Evolutionary conservation across 2,888 invertebrate genomes (phyloP).

Genomic region (Meloe dianella): DNA sequence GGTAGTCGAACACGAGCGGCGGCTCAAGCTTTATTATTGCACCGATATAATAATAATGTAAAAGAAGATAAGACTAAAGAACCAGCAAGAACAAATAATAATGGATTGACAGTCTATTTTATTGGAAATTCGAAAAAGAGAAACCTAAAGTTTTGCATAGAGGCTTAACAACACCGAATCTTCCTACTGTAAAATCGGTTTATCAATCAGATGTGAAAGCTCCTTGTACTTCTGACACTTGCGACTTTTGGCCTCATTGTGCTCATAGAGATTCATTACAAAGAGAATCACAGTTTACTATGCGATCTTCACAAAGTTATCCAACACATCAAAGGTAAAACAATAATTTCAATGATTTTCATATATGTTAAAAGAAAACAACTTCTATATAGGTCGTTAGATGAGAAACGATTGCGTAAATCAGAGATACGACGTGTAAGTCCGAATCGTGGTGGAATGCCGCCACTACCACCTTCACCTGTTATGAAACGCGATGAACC

Average conservation of each 20-base stretch:
- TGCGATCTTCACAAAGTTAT: conserved; percentile 64
- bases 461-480: neutral
- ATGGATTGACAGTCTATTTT: conserved; percentile 54
- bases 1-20: conserved; percentile 63
- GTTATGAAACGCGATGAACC: conserved; percentile 8
- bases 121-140: conserved; percentile 54
- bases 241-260: conserved; percentile 70
- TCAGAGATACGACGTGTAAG: conserved; percentile 15
- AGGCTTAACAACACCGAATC: conserved; percentile 60
- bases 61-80: conserved; percentile 44
- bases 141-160: conserved; percentile 59
- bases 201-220: conserved; percentile 44
- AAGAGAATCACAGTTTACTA: conserved; percentile 50
- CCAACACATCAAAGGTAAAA: conserved; percentile 60
- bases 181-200: conserved; percentile 43
- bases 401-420: conserved; percentile 15
- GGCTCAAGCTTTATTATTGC: conserved; percentile 60
- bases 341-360: conserved; percentile 16
- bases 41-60: conserved; percentile 50
- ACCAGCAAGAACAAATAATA: conserved; percentile 45
- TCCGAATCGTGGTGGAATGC: conserved; percentile 19
- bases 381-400: conserved; percentile 15
- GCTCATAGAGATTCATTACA: conserved; percentile 59
- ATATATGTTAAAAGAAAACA: neutral
- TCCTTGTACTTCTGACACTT: conserved; percentile 63